Evolutionary conservation across 2,113 vertebrate species (phyloP).

Genomic region (Calyptomena viridis): DNA sequence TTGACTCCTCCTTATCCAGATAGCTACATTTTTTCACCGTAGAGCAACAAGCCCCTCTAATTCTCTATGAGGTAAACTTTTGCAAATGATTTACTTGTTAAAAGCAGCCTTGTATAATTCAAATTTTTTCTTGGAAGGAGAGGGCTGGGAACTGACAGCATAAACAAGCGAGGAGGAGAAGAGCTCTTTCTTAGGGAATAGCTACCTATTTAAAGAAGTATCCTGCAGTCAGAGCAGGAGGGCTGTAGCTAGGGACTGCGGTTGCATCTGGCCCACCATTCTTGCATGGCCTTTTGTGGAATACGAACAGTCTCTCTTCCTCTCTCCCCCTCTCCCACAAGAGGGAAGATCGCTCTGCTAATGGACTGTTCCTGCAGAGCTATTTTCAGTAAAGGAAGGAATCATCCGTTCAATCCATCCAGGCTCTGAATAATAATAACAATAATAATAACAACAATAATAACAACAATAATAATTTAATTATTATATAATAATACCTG

Average conservation of each 20-base stretch:
- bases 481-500: neutral
- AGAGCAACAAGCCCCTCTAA: neutral
- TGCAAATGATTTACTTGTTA: neutral
- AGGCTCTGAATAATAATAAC: neutral
- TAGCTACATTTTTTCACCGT: rapidly evolving
- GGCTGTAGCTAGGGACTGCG: neutral
- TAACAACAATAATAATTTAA: neutral
- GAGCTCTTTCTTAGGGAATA: neutral
- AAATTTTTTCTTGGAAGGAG: neutral
- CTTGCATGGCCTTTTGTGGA: neutral
- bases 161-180: constrained; percentile 5
- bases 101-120: neutral
- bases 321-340: neutral
- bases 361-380: neutral
- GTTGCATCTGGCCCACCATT: neutral
- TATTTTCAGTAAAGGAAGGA: neutral
- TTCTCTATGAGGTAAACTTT: neutral
- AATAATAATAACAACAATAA: neutral
- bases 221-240: neutral
- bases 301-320: neutral
- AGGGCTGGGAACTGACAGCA: neutral
- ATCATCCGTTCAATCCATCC: neutral
- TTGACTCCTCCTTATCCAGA: neutral
- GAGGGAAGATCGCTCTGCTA: neutral
- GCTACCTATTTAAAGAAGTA: constrained; percentile 27